Evolutionary conservation across 1,140 invertebrate species (phyloP).

Genomic region (Trissolcus basalis): DNA sequence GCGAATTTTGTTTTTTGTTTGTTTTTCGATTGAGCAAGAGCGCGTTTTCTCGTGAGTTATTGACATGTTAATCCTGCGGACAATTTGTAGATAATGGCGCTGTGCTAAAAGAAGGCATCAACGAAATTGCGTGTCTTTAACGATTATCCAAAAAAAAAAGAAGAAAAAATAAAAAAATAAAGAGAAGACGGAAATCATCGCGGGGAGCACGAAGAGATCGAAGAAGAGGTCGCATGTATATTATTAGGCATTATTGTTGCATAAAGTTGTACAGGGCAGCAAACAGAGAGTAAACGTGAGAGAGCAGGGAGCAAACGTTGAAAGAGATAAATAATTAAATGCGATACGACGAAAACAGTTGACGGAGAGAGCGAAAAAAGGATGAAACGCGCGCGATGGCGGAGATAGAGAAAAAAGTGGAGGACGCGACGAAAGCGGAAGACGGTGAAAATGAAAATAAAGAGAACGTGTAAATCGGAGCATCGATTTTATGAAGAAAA

Average conservation of each 20-base stretch:
- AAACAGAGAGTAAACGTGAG: slow-evolving; percentile 13
- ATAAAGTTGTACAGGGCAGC: slow-evolving; percentile 51
- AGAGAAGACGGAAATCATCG: slow-evolving; percentile 53
- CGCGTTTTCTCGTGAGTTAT: slow-evolving; percentile 43
- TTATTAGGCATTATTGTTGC: slow-evolving; percentile 59
- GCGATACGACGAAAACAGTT: slow-evolving; percentile 2
- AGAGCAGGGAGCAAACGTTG: slow-evolving; percentile 16
- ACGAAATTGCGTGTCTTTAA: slow-evolving; percentile 59
- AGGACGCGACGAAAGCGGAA: slow-evolving; percentile 7
- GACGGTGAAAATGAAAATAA: slow-evolving; percentile 33
- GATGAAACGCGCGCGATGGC: neutral
- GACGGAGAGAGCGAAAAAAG: neutral
- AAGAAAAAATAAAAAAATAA: slow-evolving; percentile 23
- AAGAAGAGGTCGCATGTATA: slow-evolving; percentile 48
- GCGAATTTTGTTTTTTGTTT: too few species aligned
- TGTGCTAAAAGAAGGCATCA: slow-evolving; percentile 54
- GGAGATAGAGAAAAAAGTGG: slow-evolving; percentile 1
- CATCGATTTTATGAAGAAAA: slow-evolving; percentile 51
- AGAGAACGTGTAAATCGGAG: slow-evolving; percentile 51
- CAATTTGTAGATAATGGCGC: slow-evolving; percentile 55
- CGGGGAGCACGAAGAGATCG: slow-evolving; percentile 33
- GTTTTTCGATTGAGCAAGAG: slow-evolving; percentile 46
- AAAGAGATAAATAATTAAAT: slow-evolving; percentile 20
- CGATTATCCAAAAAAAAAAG: slow-evolving; percentile 46
- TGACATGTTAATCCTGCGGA: slow-evolving; percentile 56